Evolutionary conservation across 2,113 vertebrate genomes (phyloP).

Genomic region (Bettongia penicillata): DNA sequence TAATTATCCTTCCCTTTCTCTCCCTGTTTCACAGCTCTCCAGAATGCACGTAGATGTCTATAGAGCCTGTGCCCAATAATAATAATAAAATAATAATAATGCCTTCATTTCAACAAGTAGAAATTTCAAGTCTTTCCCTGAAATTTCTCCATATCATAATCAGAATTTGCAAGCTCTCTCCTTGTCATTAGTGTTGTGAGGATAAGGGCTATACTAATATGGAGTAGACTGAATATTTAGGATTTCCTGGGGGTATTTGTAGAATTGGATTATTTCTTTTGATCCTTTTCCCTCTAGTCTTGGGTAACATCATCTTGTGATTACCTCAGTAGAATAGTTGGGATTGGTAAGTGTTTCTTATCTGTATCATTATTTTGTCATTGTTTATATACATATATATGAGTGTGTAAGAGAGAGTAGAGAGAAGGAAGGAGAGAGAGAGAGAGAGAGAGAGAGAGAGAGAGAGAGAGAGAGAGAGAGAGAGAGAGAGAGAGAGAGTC

Average conservation of each 20-base stretch:
- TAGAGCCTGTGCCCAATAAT: not conserved
- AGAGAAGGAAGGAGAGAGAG: too few species aligned
- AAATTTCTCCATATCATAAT: not conserved
- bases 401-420: too few species aligned
- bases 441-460: too few species aligned
- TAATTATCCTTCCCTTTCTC: not conserved
- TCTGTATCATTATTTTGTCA: too few species aligned
- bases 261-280: not conserved
- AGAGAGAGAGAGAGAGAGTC: too few species aligned
- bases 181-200: not conserved
- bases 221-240: not conserved
- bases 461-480: not conserved
- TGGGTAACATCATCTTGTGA: not conserved
- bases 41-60: constrained; percentile 16
- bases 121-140: not conserved
- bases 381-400: too few species aligned
- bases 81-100: too few species aligned
- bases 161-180: constrained; percentile 1
- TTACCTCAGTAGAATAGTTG: not conserved
- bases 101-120: not conserved
- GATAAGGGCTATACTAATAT: too few species aligned
- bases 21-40: not conserved
- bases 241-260: not conserved
- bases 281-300: not conserved
- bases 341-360: not conserved